Conservation (phyloP, 2,113 vertebrate genomes). For the Chamaea fasciata region DNA sequence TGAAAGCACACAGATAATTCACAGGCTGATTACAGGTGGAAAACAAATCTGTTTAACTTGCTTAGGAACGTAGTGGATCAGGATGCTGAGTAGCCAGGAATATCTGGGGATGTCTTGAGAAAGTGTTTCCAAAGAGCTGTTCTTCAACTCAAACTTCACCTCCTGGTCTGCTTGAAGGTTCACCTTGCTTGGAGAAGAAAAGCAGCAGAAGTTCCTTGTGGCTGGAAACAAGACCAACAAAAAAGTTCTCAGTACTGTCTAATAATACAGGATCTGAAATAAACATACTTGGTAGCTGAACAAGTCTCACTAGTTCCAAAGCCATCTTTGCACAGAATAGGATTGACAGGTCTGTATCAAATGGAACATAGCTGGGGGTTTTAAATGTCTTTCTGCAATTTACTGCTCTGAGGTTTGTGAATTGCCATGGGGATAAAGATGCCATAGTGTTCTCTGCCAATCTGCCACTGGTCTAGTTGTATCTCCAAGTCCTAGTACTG, state of each 20-base stretch:
- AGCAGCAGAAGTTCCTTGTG: neutral
- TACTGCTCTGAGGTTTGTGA: neutral
- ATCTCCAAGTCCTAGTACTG: neutral
- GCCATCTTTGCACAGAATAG: neutral
- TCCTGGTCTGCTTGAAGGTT: neutral
- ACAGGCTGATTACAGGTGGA: neutral
- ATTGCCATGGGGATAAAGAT: neutral
- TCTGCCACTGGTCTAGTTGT: neutral
- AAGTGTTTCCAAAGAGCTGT: neutral
- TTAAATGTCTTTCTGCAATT: neutral
- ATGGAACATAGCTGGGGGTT: neutral
- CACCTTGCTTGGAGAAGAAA: neutral
- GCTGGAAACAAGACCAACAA: neutral
- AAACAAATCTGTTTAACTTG: neutral
- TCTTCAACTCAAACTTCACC: neutral
- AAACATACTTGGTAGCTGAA: neutral
- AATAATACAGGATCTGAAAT: neutral
- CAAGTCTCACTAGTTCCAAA: neutral
- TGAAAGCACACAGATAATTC: neutral
- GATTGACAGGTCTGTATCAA: neutral
- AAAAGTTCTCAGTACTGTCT: neutral
- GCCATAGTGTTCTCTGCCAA: neutral
- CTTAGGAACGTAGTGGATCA: neutral
- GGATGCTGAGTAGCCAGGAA: neutral
- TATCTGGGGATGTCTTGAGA: neutral